phyloP scores from a whole-genome alignment of 2,113 vertebrate species.

The Hymenochirus boettgeri region DNA sequence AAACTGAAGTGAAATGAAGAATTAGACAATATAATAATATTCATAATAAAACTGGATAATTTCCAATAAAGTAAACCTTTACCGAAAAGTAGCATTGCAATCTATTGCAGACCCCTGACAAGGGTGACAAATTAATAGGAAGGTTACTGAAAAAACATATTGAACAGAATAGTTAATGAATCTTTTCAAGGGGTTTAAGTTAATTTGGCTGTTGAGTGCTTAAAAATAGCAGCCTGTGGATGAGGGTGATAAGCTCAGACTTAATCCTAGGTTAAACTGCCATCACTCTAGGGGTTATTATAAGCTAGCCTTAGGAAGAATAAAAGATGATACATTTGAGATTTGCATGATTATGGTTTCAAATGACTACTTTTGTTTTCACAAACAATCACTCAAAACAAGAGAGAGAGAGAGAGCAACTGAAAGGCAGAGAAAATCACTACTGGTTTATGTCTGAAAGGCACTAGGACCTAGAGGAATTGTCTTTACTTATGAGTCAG shows the following conservation, averaged over 20 bases:
- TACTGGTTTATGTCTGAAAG: slow-evolving; percentile 41
- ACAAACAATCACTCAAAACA: slow-evolving; percentile 1
- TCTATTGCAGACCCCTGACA: background rate
- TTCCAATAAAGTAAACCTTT: no score
- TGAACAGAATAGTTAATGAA: background rate
- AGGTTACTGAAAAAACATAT: background rate
- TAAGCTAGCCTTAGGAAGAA: slow-evolving; percentile 23
- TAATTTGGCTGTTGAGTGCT: slow-evolving; percentile 16
- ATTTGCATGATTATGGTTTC: slow-evolving; percentile 6
- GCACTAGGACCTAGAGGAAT: slow-evolving; percentile 41
- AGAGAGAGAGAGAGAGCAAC: slow-evolving; percentile 20
- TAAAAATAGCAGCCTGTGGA: slow-evolving; percentile 11
- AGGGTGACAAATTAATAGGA: background rate
- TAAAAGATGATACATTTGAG: slow-evolving; percentile 16
- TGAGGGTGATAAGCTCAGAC: slow-evolving; percentile 32
- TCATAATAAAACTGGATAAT: no score
- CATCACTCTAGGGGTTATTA: slow-evolving; percentile 34
- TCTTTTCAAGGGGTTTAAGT: slow-evolving; percentile 20
- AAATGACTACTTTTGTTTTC: background rate
- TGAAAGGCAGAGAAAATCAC: no score
- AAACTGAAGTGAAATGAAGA: no score
- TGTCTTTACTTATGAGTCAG: slow-evolving; percentile 38
- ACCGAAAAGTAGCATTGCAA: no score
- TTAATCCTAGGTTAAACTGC: slow-evolving; percentile 37
- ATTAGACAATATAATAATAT: no score